Evolutionary conservation across 1,140 invertebrate species (phyloP), one percentile per base, ranked within the genome.

Genomic region (Cataglyphis hispanica): DNA sequence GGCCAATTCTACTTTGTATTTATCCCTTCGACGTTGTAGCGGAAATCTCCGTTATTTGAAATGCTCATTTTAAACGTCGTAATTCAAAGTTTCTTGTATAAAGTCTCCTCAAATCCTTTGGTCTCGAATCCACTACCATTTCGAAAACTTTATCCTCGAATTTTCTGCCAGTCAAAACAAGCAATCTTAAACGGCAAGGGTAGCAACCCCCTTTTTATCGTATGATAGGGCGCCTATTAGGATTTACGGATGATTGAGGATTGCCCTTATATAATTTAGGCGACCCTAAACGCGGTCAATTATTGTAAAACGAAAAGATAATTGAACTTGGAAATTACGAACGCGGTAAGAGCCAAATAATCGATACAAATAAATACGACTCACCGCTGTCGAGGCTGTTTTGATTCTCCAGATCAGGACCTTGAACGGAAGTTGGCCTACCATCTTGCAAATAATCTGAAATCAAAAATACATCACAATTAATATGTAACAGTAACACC

Each of bases 341-440:
- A 61, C 13, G 25, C 5, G 11, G 0, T 8, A 50, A 81, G 13
- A 43, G 25, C 16, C n/a, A 46, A 46, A 40, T 58, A 22, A 22
- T 40, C 19, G 19, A 53, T 5, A 19, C 1, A 50, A 78, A 22
- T 31, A 50, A 56, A 56, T 8, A 8, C 27, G 16, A 91, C 93
- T 94, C 78, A 94, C 93, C 93, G 69, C 93, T 94, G 72, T 94
- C 93, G 84, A 93, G 92, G 25, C 93, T 94, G 66, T 94, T 93
- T 60, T 93, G 93, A 89, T 93, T 94, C 22, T 94, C 93, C 76
- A 93, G 58, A 70, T 93, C 93, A 2, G 92, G 89, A 16, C 85
- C 92, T 61, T 91, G 89, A 2, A 88, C 53, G 2, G 93, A 89
- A 25, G 91, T 91, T 10, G 87, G 75, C 7, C 88, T 87, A 34